A percentile compares a stretch with the other conserved stretches of the same genome.
phyloP scores from a whole-genome alignment of 2,113 vertebrate species.

The Callithrix jacchus region DNA sequence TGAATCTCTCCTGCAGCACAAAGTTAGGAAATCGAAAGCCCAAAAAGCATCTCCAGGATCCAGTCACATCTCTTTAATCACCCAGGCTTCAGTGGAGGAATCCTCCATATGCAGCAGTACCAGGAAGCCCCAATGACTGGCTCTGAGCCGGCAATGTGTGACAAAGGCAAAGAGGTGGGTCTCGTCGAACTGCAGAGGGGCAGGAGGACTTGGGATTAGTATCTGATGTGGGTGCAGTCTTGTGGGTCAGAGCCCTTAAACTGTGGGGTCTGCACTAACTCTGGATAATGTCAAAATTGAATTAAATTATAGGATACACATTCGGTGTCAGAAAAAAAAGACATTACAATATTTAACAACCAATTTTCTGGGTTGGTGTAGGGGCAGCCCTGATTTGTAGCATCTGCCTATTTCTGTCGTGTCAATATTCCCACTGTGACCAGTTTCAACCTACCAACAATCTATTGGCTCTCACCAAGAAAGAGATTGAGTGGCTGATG shows the following conservation, averaged over 20 bases:
- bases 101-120: no score
- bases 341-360: background rate
- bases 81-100: background rate
- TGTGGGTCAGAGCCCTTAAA: background rate
- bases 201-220: background rate
- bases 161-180: background rate
- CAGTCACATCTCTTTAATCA: background rate
- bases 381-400: background rate
- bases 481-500: background rate
- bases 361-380: fast-evolving
- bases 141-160: background rate
- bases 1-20: background rate
- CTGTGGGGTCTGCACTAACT: background rate
- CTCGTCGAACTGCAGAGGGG: background rate
- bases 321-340: background rate
- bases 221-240: background rate
- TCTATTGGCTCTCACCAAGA: background rate
- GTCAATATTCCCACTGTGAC: background rate
- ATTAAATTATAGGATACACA: background rate
- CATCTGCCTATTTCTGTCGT: background rate
- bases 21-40: background rate
- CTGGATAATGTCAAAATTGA: background rate
- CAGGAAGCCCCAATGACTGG: background rate
- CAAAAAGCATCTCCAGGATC: background rate
- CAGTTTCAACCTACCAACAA: background rate